A percentile compares a stretch with the other conserved stretches of the same genome.
Evolutionary conservation across 2,888 invertebrate genomes (phyloP).

Genomic region (Tyria jacobaeae): DNA sequence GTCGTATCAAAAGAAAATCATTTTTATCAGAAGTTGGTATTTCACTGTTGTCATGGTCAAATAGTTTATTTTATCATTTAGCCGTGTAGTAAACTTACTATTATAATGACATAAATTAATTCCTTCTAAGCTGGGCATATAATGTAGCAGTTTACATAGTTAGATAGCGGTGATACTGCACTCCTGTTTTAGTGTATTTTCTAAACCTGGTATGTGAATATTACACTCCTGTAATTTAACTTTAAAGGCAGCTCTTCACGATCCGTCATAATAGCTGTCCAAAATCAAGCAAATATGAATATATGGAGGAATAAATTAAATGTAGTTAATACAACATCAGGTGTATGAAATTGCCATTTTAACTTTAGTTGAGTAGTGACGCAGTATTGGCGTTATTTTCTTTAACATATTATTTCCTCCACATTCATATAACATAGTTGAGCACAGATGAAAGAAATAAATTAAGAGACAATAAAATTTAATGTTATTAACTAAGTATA

Average conservation of each 20-base stretch:
- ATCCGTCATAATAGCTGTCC: neutral
- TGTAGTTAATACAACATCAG: neutral
- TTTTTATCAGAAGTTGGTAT: too few species aligned
- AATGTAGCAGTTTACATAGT: conserved; percentile 14
- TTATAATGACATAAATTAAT: neutral
- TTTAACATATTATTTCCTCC: neutral
- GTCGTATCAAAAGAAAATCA: too few species aligned
- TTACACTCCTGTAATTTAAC: neutral
- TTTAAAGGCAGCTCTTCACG: neutral
- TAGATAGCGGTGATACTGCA: neutral
- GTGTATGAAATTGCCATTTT: neutral
- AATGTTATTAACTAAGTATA: too few species aligned
- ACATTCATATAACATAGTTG: neutral
- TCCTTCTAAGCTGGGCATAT: conserved; percentile 9
- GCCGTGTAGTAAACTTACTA: neutral
- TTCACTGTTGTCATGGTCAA: too few species aligned
- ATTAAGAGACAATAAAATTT: too few species aligned
- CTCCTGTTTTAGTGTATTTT: neutral
- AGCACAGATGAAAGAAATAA: neutral
- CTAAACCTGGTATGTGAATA: neutral
- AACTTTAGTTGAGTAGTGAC: neutral
- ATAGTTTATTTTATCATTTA: neutral
- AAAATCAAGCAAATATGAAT: neutral
- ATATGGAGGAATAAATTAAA: neutral
- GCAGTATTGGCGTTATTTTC: neutral